Evolutionary conservation across 1,140 invertebrate species (phyloP), one percentile per base, ranked within the genome.

Genomic region (Teleogryllus occipitalis): DNA sequence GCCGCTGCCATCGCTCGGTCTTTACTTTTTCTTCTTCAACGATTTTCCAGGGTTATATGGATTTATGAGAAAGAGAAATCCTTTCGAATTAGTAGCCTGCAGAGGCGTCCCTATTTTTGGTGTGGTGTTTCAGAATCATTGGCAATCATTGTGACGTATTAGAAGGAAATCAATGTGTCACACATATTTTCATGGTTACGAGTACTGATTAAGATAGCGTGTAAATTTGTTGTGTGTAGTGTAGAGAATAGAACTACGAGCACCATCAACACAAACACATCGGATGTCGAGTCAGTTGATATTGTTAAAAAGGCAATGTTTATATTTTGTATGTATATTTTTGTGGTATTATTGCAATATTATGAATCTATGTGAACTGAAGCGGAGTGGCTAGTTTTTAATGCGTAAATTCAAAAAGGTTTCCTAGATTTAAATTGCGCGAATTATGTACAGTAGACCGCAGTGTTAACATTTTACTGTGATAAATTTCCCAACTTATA

Each of bases 271-370:
- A 65, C 27, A 65, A 65, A 65, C 18, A 65, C 18, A 65, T 3
- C 18, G 54, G 18, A 65, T 65, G 18, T 65, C 18, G 10, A 65
- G 10, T 65, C 54, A 65, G 18, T 14, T 65, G 54, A 65, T 18
- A 65, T 65, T 65, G 54, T 65, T 65, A 18, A 65, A 18, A 65
- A 65, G 10, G 54, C 54, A 65, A 65, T 18, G 54, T 65, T 65
- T 65, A 65, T 65, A 65, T 65, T 65, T 65, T 65, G 54, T 65
- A 65, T 65, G 54, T 65, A 65, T 65, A 65, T 65, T 65, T 65
- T 65, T 65, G 54, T 65, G 54, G 54, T 14, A 18, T 65, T 14
- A 65, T 65, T 65, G 54, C 54, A 65, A 65, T 65, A 65, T 18
- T 65, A 65, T 65, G 18, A 65, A 65, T 65, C 54, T 18, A 65